Conservation (phyloP, 2,888 invertebrate genomes). For the Protonemura montana region DNA sequence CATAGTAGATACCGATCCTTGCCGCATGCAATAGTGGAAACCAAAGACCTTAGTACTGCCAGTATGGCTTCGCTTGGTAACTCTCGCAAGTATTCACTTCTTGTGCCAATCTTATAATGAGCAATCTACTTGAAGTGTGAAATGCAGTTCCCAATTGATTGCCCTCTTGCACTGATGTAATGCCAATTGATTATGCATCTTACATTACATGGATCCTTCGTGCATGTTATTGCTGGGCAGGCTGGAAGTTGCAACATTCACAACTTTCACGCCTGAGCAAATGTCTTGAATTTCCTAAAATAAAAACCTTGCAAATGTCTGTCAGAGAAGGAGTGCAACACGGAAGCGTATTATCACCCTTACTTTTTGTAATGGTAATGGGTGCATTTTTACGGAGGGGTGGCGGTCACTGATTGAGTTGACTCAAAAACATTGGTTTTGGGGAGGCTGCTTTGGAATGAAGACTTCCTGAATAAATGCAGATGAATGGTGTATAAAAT, state of each 20-base stretch:
- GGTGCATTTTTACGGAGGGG: no score
- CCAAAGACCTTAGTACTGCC: no score
- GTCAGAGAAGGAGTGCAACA: no score
- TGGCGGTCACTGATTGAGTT: no score
- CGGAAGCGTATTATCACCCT: no score
- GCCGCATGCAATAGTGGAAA: no score
- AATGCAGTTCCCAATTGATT: neutral
- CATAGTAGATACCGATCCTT: no score
- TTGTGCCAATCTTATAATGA: neutral
- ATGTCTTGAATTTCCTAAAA: neutral
- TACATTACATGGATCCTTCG: neutral
- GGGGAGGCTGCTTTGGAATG: no score
- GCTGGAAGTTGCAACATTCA: neutral
- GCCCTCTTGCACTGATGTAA: neutral
- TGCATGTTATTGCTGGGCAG: neutral
- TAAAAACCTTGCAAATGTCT: neutral
- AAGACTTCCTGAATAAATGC: no score
- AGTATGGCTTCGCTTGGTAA: neutral
- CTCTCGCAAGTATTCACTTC: neutral
- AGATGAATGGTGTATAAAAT: no score
- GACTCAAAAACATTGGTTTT: no score
- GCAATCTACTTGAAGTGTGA: neutral
- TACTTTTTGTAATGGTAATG: no score
- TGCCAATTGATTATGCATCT: neutral
- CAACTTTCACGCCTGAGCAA: neutral